Conservation (phyloP, 1,140 invertebrate species). For the Leptinotarsa defecta region DNA sequence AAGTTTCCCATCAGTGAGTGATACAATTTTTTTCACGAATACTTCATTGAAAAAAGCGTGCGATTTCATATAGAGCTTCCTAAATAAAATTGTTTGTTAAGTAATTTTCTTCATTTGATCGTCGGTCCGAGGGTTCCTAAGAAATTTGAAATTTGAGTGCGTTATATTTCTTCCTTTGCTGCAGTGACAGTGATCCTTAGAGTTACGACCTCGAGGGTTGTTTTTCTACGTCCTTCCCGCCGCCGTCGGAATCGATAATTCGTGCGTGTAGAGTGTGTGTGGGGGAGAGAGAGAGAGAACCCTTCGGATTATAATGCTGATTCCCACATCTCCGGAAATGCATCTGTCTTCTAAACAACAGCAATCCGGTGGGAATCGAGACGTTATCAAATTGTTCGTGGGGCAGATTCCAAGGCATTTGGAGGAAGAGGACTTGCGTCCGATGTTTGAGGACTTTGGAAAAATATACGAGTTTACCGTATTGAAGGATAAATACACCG, state of each 20-base stretch:
- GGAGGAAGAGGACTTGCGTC: slow-evolving; percentile 85
- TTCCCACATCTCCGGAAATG: slow-evolving; percentile 49
- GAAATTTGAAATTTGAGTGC: no score
- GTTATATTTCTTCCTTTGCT: no score
- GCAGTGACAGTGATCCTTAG: no score
- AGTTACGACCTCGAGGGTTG: slow-evolving; percentile 8
- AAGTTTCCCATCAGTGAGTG: no score
- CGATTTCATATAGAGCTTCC: no score
- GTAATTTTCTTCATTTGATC: no score
- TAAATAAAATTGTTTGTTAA: no score
- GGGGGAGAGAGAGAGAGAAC: neutral
- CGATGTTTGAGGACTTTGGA: slow-evolving; percentile 91
- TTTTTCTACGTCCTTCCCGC: neutral
- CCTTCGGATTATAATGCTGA: slow-evolving; percentile 46
- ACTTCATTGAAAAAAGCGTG: no score
- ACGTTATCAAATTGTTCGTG: slow-evolving; percentile 85
- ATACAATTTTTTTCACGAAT: no score
- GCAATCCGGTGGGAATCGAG: slow-evolving; percentile 45
- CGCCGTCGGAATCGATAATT: slow-evolving; percentile 27
- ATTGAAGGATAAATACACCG: slow-evolving; percentile 90
- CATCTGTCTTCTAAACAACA: slow-evolving; percentile 33
- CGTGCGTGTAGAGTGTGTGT: slow-evolving; percentile 5
- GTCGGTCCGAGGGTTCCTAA: no score
- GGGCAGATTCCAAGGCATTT: slow-evolving; percentile 92
- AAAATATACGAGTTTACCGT: slow-evolving; percentile 94